phyloP scores from a whole-genome alignment of 2,113 vertebrate genomes.

The Columba livia region DNA sequence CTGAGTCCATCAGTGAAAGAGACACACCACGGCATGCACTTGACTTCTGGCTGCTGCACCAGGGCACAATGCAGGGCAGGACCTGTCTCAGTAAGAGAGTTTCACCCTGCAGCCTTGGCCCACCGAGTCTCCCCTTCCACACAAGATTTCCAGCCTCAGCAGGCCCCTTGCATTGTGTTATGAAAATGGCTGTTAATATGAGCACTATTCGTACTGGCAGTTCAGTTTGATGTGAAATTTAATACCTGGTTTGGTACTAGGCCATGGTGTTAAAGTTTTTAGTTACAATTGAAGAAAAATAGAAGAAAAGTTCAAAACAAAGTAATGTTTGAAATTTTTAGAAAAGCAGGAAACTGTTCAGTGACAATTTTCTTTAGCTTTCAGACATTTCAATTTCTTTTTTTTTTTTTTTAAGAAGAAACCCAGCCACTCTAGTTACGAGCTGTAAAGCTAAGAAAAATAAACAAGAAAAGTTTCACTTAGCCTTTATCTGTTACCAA shows the following conservation, averaged over 20 bases:
- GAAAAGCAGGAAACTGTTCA: not conserved
- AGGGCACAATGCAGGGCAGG: not conserved
- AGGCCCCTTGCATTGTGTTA: not conserved
- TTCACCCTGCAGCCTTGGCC: not conserved
- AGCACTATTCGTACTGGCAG: not conserved
- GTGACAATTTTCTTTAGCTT: not conserved
- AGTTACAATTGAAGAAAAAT: not conserved
- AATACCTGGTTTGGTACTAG: not conserved
- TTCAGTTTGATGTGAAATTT: not conserved
- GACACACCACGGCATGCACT: not conserved
- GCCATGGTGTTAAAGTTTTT: not conserved
- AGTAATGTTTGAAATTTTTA: not conserved
- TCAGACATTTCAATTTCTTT: not conserved
- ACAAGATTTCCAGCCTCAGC: not conserved
- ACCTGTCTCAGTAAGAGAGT: not conserved
- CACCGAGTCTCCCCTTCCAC: not conserved
- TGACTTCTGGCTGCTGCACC: not conserved
- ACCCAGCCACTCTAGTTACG: not conserved
- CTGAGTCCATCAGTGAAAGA: not conserved
- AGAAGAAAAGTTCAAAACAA: not conserved
- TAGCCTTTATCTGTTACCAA: not conserved
- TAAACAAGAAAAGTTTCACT: constrained; percentile 20
- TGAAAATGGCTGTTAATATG: not conserved
- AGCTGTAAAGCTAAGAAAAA: constrained; percentile 40
- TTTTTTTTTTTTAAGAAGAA: not conserved